These are phyloP conservation scores for Saccopteryx bilineata DNA, from an alignment of 2,113 vertebrate species.

Conservation along the genomic window DNA sequence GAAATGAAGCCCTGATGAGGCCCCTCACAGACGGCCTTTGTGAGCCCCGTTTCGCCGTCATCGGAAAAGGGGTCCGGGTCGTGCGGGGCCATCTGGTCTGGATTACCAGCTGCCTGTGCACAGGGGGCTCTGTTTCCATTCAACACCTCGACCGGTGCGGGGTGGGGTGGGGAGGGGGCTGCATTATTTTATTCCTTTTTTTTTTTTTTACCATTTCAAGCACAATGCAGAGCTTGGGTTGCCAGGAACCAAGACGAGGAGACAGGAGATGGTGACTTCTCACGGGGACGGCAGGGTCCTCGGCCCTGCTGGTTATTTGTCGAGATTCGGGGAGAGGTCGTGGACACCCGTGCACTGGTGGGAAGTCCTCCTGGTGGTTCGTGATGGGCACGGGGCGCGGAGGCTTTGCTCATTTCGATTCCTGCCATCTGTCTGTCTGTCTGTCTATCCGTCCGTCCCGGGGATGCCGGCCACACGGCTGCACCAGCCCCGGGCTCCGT, in stretches of 20 bases:
- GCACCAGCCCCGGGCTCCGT: too few species aligned
- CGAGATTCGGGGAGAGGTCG: too few species aligned
- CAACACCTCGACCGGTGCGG: slow-evolving; percentile 24
- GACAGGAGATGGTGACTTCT: neutral
- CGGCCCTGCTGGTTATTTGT: too few species aligned
- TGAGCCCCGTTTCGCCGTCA: slow-evolving; percentile 80
- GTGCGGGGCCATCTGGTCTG: slow-evolving; percentile 80
- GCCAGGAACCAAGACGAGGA: slow-evolving; percentile 56
- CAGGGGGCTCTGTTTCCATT: slow-evolving; percentile 81
- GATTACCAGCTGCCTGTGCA: slow-evolving; percentile 80
- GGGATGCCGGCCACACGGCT: too few species aligned
- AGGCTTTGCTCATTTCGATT: too few species aligned
- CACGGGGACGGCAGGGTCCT: too few species aligned
- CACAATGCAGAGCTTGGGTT: slow-evolving; percentile 70
- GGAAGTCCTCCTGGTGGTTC: too few species aligned
- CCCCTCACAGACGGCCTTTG: slow-evolving; percentile 83
- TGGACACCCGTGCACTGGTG: too few species aligned
- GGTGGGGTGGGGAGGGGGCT: neutral
- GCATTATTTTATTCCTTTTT: neutral
- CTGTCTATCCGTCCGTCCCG: too few species aligned
- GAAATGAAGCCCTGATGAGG: slow-evolving; percentile 87
- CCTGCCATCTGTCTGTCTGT: too few species aligned
- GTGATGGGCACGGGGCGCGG: too few species aligned
- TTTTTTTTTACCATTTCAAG: slow-evolving; percentile 58
- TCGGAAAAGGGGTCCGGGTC: slow-evolving; percentile 74